Base-by-base conservation (phyloP, 2,888 invertebrate genomes). In the Hypsopygia costalis region DNA sequence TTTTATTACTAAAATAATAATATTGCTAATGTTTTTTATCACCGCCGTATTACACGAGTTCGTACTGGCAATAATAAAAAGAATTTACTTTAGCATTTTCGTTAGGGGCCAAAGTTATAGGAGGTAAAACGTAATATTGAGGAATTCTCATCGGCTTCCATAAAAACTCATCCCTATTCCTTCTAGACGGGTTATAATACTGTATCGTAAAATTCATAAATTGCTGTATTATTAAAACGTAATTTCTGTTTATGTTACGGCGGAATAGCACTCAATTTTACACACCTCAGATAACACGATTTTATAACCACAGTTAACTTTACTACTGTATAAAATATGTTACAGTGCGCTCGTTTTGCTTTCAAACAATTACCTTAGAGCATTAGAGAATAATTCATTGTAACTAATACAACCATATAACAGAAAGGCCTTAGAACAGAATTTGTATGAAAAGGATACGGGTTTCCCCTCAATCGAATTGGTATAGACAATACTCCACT, bases 281-380 rank as follows among this genome's bases (percentile, higher is more conserved):
- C 68, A 58, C 61, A 62, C 65, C 64, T 64, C 62, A 62, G 74
- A 75, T 78, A 74, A 64, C 68, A 47, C 53, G 52, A 68, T 73
- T 79, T 81, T 76, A 79, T 67, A 63, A 50, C 51, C 49, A 62
- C 53, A 60, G 70, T 69, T 66, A 71, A 70, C 54, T 77, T 80
- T 77, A 80, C 52, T 60, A 59, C 52, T 51, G 44, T 52, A 56
- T 67, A 62, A 71, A 70, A 68, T 68, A 65, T 25, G 32, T 9
- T 32, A 31, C 28, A 20, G 10, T 20, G 36, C 8, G 9, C 29
- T 25, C 25, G 25, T 25, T 25, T 25, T 25, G 25, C 8, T 25
- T 25, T 25, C 25, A 25, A 25, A 25, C 7, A 25, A 25, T 25
- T 25, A 4, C 16, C 2, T 16, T 16, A 16, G 4, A 3, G 16